Base-by-base conservation (phyloP, 2,113 vertebrate genomes). In the Lepidothrix coronata region DNA sequence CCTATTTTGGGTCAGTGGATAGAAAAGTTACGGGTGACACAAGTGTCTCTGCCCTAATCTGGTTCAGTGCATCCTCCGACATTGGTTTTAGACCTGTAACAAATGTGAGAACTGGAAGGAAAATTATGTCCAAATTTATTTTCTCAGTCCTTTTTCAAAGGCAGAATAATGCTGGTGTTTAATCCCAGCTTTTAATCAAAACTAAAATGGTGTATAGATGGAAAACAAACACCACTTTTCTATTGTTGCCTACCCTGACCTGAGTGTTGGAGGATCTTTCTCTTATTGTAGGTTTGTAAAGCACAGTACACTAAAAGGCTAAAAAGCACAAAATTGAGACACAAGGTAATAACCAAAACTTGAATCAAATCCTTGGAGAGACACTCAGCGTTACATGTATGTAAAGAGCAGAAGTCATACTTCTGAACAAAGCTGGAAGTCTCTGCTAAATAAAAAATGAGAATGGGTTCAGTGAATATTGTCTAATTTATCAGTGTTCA, bases 401-500 rank as follows among this genome's bases (percentile, higher is more conserved):
- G 59, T 44, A 78, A 96, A 54, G 9, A 95, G 51, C 65, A 59
- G 68, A 91, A 92, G 58, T 92, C 76, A 85, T 59, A 78, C 75
- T 79, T 84, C 44, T 91, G 85, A 96, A 94, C 80, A 78, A 94
- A 95, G 55, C 80, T 92, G 77, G 63, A 89, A 83, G 44, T 91
- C 77, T 67, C 61, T 61, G 54, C 27, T 81, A 85, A 97, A 97
- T 97, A 91, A 97, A 95, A 97, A 88, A 96, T 96, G 89, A 97
- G 75, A 83, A 59, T 58, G 13, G 3, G 5, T n/a, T 93, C 72
- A 79, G 71, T 58, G 82, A 92, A 61, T 91, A 66, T 93, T 95
- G 55, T 62, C 84, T 92, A 93, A 96, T 95, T 93, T 94, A 88
- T 92, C 89, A 91, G 46, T 79, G 46, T 59, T 85, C 83, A 73